Percentiles rank a stretch among this genome's conserved stretches.
Evolutionary conservation across 37 sponge, comb jelly and placozoan species (phyloP).

Genomic region (Cliona cf. orientalis): DNA sequence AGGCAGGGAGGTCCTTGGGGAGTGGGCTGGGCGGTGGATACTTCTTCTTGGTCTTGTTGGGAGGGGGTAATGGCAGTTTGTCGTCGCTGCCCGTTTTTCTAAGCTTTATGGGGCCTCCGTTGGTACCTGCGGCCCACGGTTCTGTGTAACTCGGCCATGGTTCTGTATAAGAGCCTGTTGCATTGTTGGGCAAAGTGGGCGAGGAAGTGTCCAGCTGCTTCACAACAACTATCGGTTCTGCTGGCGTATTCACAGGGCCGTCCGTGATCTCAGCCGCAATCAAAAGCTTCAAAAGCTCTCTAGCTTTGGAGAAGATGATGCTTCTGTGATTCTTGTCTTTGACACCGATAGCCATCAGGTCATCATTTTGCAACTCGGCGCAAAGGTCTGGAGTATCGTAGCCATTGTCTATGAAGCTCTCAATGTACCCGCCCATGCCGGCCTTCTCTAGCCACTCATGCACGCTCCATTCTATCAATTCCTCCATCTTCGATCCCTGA

Average conservation of each 20-base stretch:
- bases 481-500: no score
- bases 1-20: not conserved
- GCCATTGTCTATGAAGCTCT: constrained; percentile 80
- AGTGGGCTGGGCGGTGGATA: not conserved
- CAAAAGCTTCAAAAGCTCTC: constrained; percentile 5
- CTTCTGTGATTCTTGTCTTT: constrained; percentile 36
- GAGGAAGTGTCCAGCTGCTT: not conserved
- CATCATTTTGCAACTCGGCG: constrained; percentile 56
- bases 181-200: not conserved
- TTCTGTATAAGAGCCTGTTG: not conserved
- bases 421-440: constrained; percentile 56
- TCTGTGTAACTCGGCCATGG: constrained; percentile 29
- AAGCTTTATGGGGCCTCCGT: not conserved
- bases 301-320: constrained; percentile 35
- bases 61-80: not conserved
- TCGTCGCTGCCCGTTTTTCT: no score
- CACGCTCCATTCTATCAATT: constrained; percentile 43
- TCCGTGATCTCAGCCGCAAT: not conserved
- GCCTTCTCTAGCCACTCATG: constrained; percentile 67
- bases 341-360: constrained; percentile 78
- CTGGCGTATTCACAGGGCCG: not conserved
- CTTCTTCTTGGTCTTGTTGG: constrained; percentile 16
- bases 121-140: constrained; percentile 7
- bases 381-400: constrained; percentile 68
- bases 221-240: not conserved